These are phyloP conservation scores for Neomicropteryx cornuta DNA, from an alignment of 1,140 invertebrate genomes.

Conservation along the genomic window DNA sequence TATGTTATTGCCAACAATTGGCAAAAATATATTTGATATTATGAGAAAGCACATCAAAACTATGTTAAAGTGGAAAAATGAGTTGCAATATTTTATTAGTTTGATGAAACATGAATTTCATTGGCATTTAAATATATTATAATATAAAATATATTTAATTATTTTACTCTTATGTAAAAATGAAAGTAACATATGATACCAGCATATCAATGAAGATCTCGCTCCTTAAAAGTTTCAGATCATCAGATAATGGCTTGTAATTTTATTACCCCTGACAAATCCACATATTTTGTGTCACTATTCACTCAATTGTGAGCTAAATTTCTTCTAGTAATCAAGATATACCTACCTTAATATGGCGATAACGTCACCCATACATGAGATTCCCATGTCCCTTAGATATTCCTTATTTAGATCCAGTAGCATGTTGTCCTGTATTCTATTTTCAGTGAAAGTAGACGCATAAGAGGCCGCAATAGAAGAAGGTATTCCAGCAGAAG, in stretches of 20 bases:
- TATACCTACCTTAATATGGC: slow-evolving; percentile 50
- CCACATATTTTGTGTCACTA: background rate
- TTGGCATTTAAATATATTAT: too few species aligned
- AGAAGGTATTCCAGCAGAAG: slow-evolving; percentile 61
- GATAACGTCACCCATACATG: slow-evolving; percentile 73
- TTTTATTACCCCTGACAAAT: background rate
- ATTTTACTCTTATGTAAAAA: background rate
- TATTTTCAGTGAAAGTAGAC: slow-evolving; percentile 69
- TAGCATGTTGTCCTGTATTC: slow-evolving; percentile 71
- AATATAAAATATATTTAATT: too few species aligned
- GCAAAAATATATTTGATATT: too few species aligned
- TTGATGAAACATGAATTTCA: too few species aligned
- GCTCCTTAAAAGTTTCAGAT: background rate
- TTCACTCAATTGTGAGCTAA: background rate
- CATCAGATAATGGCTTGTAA: background rate
- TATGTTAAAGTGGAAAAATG: too few species aligned
- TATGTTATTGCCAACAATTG: too few species aligned
- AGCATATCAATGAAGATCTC: background rate
- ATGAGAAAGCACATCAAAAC: too few species aligned
- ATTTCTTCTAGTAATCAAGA: background rate
- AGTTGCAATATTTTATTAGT: too few species aligned
- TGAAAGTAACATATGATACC: background rate
- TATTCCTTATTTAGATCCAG: slow-evolving; percentile 73
- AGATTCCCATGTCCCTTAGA: slow-evolving; percentile 72
- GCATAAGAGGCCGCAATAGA: slow-evolving; percentile 68